phyloP scores from a whole-genome alignment of 2,888 invertebrate genomes.

The Agapostemon virescens region DNA sequence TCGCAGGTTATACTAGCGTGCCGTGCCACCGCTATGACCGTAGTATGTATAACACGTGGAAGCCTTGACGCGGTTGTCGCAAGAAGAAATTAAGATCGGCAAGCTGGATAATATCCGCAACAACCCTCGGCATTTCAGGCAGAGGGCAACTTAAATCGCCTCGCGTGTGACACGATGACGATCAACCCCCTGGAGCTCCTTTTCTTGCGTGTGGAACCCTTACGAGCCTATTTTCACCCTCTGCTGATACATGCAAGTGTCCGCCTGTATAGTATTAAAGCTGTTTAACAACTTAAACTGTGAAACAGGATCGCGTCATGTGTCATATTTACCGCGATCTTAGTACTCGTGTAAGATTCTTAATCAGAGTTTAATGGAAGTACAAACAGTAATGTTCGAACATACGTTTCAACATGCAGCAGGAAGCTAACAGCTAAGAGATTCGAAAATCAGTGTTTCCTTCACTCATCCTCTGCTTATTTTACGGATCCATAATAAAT shows the following conservation, averaged over 20 bases:
- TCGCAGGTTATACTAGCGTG: slow-evolving; percentile 47
- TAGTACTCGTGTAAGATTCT: neutral
- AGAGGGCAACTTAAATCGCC: slow-evolving; percentile 36
- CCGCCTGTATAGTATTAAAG: neutral
- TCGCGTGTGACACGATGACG: slow-evolving; percentile 36
- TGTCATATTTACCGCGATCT: neutral
- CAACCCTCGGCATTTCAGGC: slow-evolving; percentile 50
- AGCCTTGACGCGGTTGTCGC: slow-evolving; percentile 56
- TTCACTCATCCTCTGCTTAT: too few species aligned
- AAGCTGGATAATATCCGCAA: slow-evolving; percentile 50
- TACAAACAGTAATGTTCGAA: neutral
- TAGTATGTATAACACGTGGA: slow-evolving; percentile 27
- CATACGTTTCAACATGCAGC: neutral
- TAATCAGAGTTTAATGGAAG: neutral
- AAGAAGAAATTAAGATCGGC: slow-evolving; percentile 62
- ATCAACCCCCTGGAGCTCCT: neutral
- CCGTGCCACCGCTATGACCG: neutral
- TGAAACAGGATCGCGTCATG: neutral
- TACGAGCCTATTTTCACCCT: neutral
- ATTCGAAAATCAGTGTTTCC: too few species aligned
- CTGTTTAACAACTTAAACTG: neutral
- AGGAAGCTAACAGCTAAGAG: too few species aligned
- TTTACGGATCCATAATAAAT: too few species aligned
- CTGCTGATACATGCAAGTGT: neutral
- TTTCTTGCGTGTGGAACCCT: neutral